phyloP scores from a whole-genome alignment of 2,888 invertebrate genomes.

The Odiellus spinosus region DNA sequence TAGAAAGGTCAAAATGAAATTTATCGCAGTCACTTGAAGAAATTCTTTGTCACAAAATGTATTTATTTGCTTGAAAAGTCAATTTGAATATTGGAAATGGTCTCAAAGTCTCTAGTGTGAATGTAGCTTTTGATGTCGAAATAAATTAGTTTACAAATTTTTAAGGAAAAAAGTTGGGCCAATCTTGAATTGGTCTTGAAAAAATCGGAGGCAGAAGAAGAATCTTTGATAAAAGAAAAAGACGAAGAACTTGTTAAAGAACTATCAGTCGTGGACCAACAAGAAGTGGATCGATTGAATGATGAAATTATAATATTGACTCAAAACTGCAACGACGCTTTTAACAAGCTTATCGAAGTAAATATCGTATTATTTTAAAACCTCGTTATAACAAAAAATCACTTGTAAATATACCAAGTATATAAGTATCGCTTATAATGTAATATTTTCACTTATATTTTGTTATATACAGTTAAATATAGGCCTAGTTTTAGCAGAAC shows the following conservation, averaged over 20 bases:
- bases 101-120: too few species aligned
- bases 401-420: background rate
- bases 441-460: conserved; percentile 1
- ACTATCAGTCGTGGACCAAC: conserved; percentile 75
- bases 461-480: too few species aligned
- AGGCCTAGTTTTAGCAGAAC: too few species aligned
- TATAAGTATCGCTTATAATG: background rate
- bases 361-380: too few species aligned
- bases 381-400: too few species aligned
- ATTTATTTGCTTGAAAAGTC: too few species aligned
- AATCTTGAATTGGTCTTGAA: conserved; percentile 84
- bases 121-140: too few species aligned
- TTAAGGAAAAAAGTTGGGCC: conserved; percentile 61
- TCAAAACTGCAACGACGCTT: conserved; percentile 87
- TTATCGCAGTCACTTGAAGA: too few species aligned
- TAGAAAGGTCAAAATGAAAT: too few species aligned
- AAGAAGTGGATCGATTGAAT: conserved; percentile 77
- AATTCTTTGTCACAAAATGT: too few species aligned
- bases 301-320: conserved; percentile 84
- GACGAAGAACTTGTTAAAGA: conserved; percentile 81
- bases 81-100: too few species aligned
- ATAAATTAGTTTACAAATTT: background rate
- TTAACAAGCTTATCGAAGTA: conserved; percentile 70
- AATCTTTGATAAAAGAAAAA: conserved; percentile 79
- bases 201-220: conserved; percentile 87